A percentile compares a stretch with the other conserved stretches of the same genome.
Conservation (phyloP, 2,888 invertebrate species). For the Oscheius myriophilus region DNA sequence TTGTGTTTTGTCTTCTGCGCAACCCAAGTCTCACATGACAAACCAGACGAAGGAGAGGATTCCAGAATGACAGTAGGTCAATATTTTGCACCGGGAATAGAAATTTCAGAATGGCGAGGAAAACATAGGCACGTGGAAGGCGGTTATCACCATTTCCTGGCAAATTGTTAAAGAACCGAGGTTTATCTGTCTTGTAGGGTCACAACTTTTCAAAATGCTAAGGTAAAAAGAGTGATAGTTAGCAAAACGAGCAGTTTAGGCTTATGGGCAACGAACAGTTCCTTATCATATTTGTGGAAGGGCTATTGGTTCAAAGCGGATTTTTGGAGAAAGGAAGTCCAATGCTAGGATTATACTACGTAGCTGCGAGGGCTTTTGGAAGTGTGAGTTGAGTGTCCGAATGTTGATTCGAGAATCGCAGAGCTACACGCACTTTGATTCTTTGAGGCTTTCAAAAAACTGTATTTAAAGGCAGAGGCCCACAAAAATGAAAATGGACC, state of each 20-base stretch:
- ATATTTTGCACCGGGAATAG: not conserved
- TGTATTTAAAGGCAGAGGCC: too few relatives aligned
- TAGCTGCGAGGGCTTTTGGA: conserved; percentile 44
- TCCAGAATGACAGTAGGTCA: conserved; percentile 29
- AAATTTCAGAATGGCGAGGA: conserved; percentile 29
- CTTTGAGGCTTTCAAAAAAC: too few relatives aligned
- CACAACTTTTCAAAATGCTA: conserved; percentile 55
- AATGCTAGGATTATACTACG: conserved; percentile 49
- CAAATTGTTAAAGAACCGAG: conserved; percentile 51
- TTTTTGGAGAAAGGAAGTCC: conserved; percentile 51
- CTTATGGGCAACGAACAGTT: conserved; percentile 55
- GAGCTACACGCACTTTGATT: too few relatives aligned
- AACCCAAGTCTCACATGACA: conserved; percentile 31
- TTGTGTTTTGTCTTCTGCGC: conserved; percentile 30
- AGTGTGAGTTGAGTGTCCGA: conserved; percentile 54
- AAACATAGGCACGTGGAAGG: conserved; percentile 18
- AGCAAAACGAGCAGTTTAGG: conserved; percentile 24
- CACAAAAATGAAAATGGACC: too few relatives aligned
- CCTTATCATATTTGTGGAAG: conserved; percentile 55
- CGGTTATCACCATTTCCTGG: conserved; percentile 49
- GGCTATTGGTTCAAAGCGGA: conserved; percentile 45
- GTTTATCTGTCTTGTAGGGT: conserved; percentile 53
- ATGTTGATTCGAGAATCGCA: too few relatives aligned
- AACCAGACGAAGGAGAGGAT: conserved; percentile 32
- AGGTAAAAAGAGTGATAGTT: conserved; percentile 30